Percentiles rank a stretch among this genome's conserved stretches.
Evolutionary conservation across 2,113 vertebrate species (phyloP).

Genomic region (Cheilinus undulatus): DNA sequence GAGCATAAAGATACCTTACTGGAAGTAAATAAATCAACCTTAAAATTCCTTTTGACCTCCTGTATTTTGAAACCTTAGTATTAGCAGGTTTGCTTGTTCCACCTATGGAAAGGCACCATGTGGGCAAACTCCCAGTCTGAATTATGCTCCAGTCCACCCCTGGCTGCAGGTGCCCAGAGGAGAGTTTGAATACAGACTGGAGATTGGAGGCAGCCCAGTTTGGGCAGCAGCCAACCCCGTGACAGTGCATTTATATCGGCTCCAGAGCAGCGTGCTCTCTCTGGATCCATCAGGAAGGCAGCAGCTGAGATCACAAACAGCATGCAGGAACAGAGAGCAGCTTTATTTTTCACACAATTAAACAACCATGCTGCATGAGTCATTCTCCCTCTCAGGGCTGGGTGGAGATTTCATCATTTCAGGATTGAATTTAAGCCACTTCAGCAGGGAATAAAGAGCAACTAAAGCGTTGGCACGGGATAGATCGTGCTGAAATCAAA

Average conservation of each 20-base stretch:
- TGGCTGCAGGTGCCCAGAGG: not conserved
- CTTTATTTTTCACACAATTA: not conserved
- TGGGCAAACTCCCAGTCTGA: too few relatives aligned
- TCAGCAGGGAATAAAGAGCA: too few relatives aligned
- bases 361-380: not conserved
- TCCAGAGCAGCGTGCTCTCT: conserved; percentile 9
- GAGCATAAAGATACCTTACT: too few relatives aligned
- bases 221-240: conserved; percentile 47
- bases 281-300: conserved; percentile 31
- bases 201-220: conserved; percentile 11
- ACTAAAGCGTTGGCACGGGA: too few relatives aligned
- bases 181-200: not conserved
- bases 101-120: too few relatives aligned
- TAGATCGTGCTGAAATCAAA: not conserved
- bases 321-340: not conserved
- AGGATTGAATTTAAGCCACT: not conserved
- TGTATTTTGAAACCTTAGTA: too few relatives aligned
- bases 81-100: too few relatives aligned
- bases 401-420: not conserved
- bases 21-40: too few relatives aligned
- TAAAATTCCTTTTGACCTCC: too few relatives aligned
- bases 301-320: not conserved
- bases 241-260: conserved; percentile 58
- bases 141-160: too few relatives aligned
- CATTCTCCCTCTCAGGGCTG: not conserved